A percentile compares a stretch with the other conserved stretches of the same genome.
Conservation (phyloP, 2,113 vertebrate genomes). For the Pomatorhinus ruficollis region DNA sequence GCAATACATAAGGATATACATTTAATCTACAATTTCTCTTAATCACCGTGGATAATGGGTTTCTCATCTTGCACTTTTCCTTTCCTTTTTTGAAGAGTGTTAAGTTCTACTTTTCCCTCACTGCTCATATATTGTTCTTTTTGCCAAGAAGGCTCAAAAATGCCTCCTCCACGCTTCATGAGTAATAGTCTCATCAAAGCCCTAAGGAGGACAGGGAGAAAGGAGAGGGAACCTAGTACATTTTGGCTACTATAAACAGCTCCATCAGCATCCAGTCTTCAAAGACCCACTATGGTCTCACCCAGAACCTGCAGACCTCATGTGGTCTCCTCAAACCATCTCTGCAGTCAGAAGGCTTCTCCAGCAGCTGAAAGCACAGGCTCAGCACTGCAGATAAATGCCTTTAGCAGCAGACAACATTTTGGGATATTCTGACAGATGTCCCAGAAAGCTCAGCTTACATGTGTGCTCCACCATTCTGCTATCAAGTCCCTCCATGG, state of each 20-base stretch:
- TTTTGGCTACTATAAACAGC: neutral
- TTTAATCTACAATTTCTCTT: neutral
- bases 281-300: neutral
- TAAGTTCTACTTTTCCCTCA: neutral
- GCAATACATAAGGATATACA: neutral
- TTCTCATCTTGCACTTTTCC: neutral
- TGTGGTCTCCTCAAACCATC: neutral
- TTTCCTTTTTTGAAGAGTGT: neutral
- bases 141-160: neutral
- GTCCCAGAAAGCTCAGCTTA: neutral
- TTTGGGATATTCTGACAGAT: neutral
- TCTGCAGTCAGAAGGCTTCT: neutral
- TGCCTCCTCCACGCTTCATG: neutral
- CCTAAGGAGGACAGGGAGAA: neutral
- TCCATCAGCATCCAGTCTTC: neutral
- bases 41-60: rapidly evolving
- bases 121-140: neutral
- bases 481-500: no score
- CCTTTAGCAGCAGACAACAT: neutral
- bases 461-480: neutral
- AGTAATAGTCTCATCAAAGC: neutral
- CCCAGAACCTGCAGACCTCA: neutral
- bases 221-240: neutral
- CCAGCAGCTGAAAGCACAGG: neutral
- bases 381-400: neutral